Conservation (phyloP, 2,113 vertebrate genomes). For the Centropus unirufus region DNA sequence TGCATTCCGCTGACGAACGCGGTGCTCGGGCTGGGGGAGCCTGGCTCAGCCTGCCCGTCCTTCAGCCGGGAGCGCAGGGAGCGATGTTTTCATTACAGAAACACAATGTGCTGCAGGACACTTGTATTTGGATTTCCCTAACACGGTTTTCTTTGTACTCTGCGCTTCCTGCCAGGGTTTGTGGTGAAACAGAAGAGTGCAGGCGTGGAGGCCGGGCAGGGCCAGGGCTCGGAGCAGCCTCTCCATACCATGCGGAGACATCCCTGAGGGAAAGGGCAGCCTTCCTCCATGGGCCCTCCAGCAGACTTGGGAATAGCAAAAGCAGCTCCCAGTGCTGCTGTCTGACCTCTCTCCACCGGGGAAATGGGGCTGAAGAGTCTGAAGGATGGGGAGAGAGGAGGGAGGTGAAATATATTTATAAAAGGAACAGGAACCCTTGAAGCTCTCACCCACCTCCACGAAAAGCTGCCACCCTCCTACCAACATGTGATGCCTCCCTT, state of each 20-base stretch:
- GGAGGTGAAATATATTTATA: neutral
- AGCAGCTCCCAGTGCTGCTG: neutral
- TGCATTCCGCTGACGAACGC: too few relatives aligned
- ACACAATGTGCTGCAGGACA: accelerated
- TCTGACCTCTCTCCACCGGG: neutral
- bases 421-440: neutral
- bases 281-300: neutral
- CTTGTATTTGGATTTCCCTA: neutral
- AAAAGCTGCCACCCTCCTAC: neutral
- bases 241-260: accelerated
- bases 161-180: neutral
- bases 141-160: neutral
- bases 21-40: accelerated
- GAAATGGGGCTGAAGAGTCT: neutral
- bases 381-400: neutral
- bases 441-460: neutral
- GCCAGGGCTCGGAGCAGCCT: neutral
- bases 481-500: neutral
- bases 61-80: neutral
- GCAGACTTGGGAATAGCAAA: neutral
- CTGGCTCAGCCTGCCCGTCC: neutral
- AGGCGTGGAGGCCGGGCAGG: neutral
- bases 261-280: too few relatives aligned
- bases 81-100: neutral
- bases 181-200: neutral